phyloP scores from a whole-genome alignment of 2,888 invertebrate species.

The Nomada lathburiana region DNA sequence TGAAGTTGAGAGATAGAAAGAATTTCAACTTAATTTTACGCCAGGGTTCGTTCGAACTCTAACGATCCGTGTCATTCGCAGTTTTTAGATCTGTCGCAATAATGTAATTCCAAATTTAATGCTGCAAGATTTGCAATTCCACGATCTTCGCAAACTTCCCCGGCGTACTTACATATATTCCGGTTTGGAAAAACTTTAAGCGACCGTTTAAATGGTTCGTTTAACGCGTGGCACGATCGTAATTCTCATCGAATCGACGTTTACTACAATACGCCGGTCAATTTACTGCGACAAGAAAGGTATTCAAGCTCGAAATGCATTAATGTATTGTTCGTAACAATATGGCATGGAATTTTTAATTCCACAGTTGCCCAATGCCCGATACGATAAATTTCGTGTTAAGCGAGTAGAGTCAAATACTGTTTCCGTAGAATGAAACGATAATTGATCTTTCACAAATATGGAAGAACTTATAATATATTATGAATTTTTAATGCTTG shows the following conservation, averaged over 20 bases:
- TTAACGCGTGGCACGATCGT: constrained; percentile 4
- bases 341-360: not conserved
- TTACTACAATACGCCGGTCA: not conserved
- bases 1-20: not conserved
- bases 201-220: constrained; percentile 11
- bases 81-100: not conserved
- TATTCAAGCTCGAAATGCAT: not conserved
- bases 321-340: not conserved
- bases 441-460: too few relatives aligned
- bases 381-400: not conserved
- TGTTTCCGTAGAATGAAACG: too few relatives aligned
- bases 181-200: constrained; percentile 3
- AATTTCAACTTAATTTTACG: not conserved
- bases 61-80: constrained; percentile 5
- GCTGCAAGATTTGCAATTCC: not conserved
- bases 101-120: constrained; percentile 10
- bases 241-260: constrained; percentile 1
- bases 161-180: not conserved
- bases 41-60: not conserved
- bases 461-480: too few relatives aligned
- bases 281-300: constrained; percentile 1
- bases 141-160: not conserved
- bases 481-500: too few relatives aligned
- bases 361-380: not conserved
- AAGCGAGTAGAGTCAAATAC: too few relatives aligned